A percentile compares a stretch with the other conserved stretches of the same genome.
Conservation (phyloP, 2,888 invertebrate genomes). For the Exephanes ischioxanthus region DNA sequence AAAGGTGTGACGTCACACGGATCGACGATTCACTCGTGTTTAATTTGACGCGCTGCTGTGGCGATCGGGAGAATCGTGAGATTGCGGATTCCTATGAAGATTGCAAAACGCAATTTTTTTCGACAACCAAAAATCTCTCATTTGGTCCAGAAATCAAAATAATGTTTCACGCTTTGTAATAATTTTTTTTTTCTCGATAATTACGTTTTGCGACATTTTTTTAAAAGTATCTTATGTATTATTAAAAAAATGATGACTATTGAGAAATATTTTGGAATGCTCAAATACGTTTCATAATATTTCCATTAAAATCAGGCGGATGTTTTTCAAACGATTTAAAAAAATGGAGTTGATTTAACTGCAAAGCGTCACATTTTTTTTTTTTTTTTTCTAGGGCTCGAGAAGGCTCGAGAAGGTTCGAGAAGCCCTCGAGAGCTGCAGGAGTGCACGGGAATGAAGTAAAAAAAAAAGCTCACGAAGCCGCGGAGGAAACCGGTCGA, state of each 20-base stretch:
- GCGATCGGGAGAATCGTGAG: background rate
- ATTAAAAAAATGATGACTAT: too few species aligned
- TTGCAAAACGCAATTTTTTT: background rate
- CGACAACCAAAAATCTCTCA: background rate
- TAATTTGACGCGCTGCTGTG: background rate
- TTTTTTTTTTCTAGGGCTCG: background rate
- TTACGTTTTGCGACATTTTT: background rate
- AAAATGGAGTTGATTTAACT: background rate
- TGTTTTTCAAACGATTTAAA: background rate
- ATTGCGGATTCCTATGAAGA: background rate
- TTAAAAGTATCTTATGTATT: background rate
- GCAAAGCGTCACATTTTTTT: background rate
- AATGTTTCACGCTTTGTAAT: background rate
- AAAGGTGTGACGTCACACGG: background rate
- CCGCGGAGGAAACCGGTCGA: background rate
- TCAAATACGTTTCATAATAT: background rate
- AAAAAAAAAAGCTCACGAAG: background rate
- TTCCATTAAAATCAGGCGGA: background rate
- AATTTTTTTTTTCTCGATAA: background rate
- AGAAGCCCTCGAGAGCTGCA: background rate
- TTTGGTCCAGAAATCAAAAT: background rate
- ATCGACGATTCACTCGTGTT: background rate
- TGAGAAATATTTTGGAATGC: background rate
- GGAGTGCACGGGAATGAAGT: background rate
- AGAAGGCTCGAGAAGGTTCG: background rate